Conservation (phyloP, 1,140 invertebrate species). For the Phthorimaea operculella region DNA sequence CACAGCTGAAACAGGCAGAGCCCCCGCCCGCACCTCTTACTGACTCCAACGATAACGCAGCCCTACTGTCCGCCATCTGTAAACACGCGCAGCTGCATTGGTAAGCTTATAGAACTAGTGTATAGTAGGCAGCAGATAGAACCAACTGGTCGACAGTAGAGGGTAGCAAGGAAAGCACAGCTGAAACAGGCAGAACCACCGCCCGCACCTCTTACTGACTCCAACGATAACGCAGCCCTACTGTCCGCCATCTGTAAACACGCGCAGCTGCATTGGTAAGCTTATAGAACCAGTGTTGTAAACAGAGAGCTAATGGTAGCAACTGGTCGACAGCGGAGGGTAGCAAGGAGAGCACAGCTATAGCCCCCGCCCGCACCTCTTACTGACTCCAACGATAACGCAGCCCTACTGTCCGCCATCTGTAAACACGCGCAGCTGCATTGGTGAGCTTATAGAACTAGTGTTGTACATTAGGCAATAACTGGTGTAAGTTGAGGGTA, state of each 20-base stretch:
- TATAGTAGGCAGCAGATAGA: no score
- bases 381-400: constrained; percentile 46
- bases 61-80: no score
- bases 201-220: constrained; percentile 30
- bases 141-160: constrained; percentile 61
- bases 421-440: constrained; percentile 59
- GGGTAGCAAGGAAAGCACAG: constrained; percentile 48
- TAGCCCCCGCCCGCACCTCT: constrained; percentile 28
- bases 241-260: constrained; percentile 56
- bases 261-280: constrained; percentile 55
- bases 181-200: constrained; percentile 23
- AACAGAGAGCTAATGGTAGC: constrained; percentile 9
- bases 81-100: no score
- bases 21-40: no score
- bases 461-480: no score
- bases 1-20: no score
- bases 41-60: no score
- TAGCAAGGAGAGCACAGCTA: constrained; percentile 45
- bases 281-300: no score
- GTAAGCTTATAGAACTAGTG: no score
- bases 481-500: no score
- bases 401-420: constrained; percentile 42
- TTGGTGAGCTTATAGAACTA: no score
- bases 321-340: constrained; percentile 64
- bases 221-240: constrained; percentile 49